Percentiles rank a stretch among this genome's conserved stretches.
phyloP scores from a whole-genome alignment of 2,888 invertebrate species.

The Volucella inanis region DNA sequence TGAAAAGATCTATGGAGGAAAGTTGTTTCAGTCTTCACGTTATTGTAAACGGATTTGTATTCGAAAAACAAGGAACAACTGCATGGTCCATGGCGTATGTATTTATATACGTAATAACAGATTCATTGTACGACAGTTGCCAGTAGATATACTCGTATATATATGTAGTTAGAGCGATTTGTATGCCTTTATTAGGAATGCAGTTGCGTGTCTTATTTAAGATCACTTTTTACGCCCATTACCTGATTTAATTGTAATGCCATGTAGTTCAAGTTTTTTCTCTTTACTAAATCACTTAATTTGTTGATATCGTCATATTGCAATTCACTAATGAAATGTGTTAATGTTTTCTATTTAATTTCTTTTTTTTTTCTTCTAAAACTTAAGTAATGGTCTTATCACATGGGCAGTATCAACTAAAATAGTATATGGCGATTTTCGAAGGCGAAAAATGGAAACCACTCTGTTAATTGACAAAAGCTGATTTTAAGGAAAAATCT shows the following conservation, averaged over 20 bases:
- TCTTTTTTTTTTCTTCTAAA: slow-evolving; percentile 4
- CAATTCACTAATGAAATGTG: slow-evolving; percentile 10
- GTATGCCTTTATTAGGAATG: slow-evolving; percentile 58
- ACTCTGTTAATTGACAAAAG: too few species aligned
- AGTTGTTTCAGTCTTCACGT: slow-evolving; percentile 53
- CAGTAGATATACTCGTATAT: slow-evolving; percentile 10
- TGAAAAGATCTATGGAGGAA: slow-evolving; percentile 64
- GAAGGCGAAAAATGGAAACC: too few species aligned
- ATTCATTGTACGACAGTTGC: slow-evolving; percentile 18
- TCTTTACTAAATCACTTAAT: slow-evolving; percentile 42
- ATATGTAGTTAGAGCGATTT: slow-evolving; percentile 30
- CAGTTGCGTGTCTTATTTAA: slow-evolving; percentile 35
- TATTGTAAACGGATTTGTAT: slow-evolving; percentile 53
- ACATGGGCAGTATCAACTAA: neutral
- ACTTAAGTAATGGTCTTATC: slow-evolving; percentile 26
- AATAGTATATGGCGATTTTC: too few species aligned
- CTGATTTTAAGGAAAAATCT: too few species aligned
- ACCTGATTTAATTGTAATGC: slow-evolving; percentile 45
- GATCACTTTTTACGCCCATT: slow-evolving; percentile 28
- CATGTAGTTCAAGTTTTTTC: slow-evolving; percentile 8
- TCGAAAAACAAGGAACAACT: slow-evolving; percentile 58
- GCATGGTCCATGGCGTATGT: slow-evolving; percentile 12
- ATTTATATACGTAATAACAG: neutral
- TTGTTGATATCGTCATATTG: slow-evolving; percentile 36
- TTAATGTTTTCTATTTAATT: slow-evolving; percentile 6